phyloP scores from a whole-genome alignment of 2,113 vertebrate genomes.

The Daphoenositta chrysoptera region DNA sequence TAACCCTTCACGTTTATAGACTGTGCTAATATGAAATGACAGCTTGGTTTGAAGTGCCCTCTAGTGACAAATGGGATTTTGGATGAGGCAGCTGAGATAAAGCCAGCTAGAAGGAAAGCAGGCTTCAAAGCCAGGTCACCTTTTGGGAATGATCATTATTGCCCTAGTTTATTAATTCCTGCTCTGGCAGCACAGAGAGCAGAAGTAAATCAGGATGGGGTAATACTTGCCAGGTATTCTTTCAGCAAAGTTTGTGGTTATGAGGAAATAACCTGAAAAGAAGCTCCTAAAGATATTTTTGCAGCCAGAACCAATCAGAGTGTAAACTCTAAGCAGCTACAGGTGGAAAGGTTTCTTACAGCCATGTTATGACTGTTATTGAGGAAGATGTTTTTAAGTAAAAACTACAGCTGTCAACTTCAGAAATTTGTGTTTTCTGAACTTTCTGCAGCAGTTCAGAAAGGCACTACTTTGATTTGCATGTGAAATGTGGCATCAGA shows the following conservation, averaged over 20 bases:
- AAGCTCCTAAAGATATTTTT: background rate
- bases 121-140: background rate
- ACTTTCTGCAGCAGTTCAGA: background rate
- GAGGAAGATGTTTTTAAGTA: background rate
- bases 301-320: background rate
- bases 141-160: background rate
- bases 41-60: slow-evolving; percentile 51
- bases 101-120: background rate
- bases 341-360: background rate
- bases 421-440: background rate
- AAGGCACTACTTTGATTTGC: background rate
- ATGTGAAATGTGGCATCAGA: fast-evolving
- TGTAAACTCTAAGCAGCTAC: background rate
- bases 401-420: background rate
- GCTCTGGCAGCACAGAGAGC: background rate
- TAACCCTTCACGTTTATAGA: fast-evolving
- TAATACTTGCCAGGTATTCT: background rate
- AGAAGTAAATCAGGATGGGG: background rate
- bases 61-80: slow-evolving; percentile 26
- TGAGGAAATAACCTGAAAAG: background rate
- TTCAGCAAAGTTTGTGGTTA: background rate
- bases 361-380: fast-evolving
- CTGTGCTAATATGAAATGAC: background rate
- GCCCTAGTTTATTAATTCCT: background rate
- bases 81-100: background rate